phyloP scores from a whole-genome alignment of 2,113 vertebrate species.

The Periophthalmus modestus region DNA sequence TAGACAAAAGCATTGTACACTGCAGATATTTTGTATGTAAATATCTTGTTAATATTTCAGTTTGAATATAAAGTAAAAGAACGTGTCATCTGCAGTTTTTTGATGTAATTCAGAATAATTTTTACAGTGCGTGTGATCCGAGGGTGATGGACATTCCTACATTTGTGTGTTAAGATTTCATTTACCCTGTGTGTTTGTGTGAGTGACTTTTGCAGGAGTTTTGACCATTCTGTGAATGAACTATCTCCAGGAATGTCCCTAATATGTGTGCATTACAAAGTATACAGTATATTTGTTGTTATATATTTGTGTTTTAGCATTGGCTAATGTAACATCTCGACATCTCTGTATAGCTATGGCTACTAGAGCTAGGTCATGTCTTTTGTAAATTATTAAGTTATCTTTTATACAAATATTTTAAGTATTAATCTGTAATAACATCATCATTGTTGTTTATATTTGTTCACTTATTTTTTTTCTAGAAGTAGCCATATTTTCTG shows the following conservation, averaged over 20 bases:
- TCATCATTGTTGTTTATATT: constrained; percentile 33
- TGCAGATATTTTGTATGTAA: constrained; percentile 72
- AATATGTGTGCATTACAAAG: constrained; percentile 23
- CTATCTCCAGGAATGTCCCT: constrained; percentile 66
- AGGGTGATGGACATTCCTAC: constrained; percentile 45
- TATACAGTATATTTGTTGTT: constrained; percentile 26
- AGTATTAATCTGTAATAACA: constrained; percentile 28
- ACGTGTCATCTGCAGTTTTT: constrained; percentile 44
- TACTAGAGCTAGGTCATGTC: constrained; percentile 40
- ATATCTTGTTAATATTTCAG: constrained; percentile 62
- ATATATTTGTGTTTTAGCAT: constrained; percentile 55
- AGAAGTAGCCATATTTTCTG: constrained; percentile 53
- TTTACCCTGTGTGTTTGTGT: constrained; percentile 37
- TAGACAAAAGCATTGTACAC: constrained; percentile 94
- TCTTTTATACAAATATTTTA: constrained; percentile 72
- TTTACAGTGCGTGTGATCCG: constrained; percentile 43
- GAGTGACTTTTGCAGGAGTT: constrained; percentile 47
- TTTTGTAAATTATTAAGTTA: constrained; percentile 68
- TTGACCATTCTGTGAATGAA: constrained; percentile 76
- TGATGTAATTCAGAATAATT: constrained; percentile 29
- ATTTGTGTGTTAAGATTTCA: constrained; percentile 45
- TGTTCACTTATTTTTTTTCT: constrained; percentile 54
- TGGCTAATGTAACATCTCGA: constrained; percentile 28
- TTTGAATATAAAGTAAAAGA: constrained; percentile 36
- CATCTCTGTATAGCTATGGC: constrained; percentile 47